Evolutionary conservation across 35 echinoderm and acorn worm species (phyloP).

Genomic region (Holothuria glaberrima): DNA sequence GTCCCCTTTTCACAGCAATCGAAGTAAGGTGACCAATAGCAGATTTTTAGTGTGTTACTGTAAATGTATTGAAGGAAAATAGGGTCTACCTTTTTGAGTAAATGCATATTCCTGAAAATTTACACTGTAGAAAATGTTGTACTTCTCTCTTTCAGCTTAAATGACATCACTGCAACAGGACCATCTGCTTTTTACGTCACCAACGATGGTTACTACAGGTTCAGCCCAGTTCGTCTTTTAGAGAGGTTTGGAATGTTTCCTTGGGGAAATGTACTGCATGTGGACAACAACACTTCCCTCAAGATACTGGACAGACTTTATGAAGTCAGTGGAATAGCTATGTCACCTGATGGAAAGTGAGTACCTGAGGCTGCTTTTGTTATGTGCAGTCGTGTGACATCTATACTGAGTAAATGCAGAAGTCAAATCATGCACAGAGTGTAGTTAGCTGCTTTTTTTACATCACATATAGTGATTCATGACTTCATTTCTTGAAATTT

Average conservation of each 20-base stretch:
- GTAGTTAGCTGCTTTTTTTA: no score
- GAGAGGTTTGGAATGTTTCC: constrained; percentile 55
- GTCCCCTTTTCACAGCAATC: no score
- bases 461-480: no score
- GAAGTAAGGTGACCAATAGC: no score
- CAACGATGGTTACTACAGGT: constrained; percentile 36
- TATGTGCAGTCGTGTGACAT: not conserved
- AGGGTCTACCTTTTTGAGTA: no score
- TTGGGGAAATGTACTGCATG: constrained; percentile 16
- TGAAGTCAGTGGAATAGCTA: constrained; percentile 40
- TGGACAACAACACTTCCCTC: not conserved
- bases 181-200: constrained; percentile 43
- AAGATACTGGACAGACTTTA: constrained; percentile 11
- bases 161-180: constrained; percentile 37
- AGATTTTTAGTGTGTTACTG: no score
- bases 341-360: constrained; percentile 49
- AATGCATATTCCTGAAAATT: no score
- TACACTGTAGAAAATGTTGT: no score
- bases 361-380: not conserved
- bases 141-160: constrained; percentile 12
- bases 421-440: no score
- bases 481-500: no score
- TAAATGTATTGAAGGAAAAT: no score
- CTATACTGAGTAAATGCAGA: not conserved
- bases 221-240: constrained; percentile 18